Conservation (phyloP, 2,797 vertebrate genomes). For the Hydrocynus forskahlii region DNA sequence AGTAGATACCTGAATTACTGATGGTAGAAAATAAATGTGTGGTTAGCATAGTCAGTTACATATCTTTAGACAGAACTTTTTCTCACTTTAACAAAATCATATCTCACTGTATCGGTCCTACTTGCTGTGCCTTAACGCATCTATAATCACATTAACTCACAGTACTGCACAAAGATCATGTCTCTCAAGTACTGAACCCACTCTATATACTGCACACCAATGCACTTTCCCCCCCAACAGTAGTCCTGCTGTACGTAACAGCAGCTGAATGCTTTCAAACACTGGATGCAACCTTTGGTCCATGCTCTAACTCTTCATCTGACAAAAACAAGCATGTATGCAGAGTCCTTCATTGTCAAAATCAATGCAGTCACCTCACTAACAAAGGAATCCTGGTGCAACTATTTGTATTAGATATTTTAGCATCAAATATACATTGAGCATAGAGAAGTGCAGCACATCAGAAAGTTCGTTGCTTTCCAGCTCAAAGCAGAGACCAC, state of each 20-base stretch:
- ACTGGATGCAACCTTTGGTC: neutral
- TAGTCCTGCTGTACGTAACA: constrained; percentile 11
- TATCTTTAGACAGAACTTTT: constrained; percentile 40
- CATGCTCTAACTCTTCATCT: neutral
- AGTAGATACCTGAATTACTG: constrained; percentile 23
- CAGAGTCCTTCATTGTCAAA: constrained; percentile 1
- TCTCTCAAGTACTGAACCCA: constrained; percentile 26
- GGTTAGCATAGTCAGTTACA: constrained; percentile 40
- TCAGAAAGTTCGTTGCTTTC: constrained; percentile 1
- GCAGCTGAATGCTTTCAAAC: neutral
- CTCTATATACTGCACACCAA: constrained; percentile 19
- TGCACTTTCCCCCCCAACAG: constrained; percentile 19
- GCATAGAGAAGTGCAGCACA: neutral
- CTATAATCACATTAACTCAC: constrained; percentile 50
- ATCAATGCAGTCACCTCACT: constrained; percentile 14
- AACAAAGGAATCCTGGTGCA: constrained; percentile 14
- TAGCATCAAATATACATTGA: constrained; percentile 14
- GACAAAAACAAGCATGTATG: constrained; percentile 3
- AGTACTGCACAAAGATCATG: constrained; percentile 37
- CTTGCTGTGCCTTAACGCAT: constrained; percentile 86
- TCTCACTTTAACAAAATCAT: constrained; percentile 53
- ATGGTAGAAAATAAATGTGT: constrained; percentile 48
- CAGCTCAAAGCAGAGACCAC: neutral
- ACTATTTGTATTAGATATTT: neutral
- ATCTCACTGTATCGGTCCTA: constrained; percentile 70